Conservation (phyloP, 2,113 vertebrate species). For the Motacilla alba region DNA sequence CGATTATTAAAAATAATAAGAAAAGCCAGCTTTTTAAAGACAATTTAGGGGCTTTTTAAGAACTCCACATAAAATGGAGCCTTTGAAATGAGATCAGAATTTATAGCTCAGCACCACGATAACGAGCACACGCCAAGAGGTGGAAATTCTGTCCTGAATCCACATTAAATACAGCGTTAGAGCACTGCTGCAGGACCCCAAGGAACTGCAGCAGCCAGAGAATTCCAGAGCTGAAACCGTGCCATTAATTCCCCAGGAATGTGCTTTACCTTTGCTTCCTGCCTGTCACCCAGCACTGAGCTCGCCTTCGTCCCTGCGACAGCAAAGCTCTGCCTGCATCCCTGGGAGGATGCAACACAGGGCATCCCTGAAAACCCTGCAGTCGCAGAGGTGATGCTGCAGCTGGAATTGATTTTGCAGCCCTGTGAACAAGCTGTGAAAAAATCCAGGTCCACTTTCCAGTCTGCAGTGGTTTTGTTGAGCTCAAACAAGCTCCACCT, state of each 20-base stretch:
- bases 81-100: background rate
- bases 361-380: background rate
- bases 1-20: background rate
- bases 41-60: background rate
- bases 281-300: background rate
- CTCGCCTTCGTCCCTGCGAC: background rate
- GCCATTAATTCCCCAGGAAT: background rate
- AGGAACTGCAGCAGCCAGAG: background rate
- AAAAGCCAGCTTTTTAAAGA: background rate
- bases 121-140: background rate
- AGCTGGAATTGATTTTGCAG: background rate
- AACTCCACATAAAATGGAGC: background rate
- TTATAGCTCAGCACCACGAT: background rate
- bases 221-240: background rate
- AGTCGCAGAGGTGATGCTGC: background rate
- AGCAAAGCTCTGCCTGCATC: background rate
- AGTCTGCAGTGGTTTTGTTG: fast-evolving
- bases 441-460: background rate
- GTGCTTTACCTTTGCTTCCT: background rate
- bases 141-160: background rate
- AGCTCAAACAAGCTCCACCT: background rate
- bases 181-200: background rate
- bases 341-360: background rate
- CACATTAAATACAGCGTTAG: background rate
- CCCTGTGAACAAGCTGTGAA: background rate